A percentile compares a stretch with the other conserved stretches of the same genome.
Conservation (phyloP, 2,797 vertebrate genomes). For the Aplochiton taeniatus region DNA sequence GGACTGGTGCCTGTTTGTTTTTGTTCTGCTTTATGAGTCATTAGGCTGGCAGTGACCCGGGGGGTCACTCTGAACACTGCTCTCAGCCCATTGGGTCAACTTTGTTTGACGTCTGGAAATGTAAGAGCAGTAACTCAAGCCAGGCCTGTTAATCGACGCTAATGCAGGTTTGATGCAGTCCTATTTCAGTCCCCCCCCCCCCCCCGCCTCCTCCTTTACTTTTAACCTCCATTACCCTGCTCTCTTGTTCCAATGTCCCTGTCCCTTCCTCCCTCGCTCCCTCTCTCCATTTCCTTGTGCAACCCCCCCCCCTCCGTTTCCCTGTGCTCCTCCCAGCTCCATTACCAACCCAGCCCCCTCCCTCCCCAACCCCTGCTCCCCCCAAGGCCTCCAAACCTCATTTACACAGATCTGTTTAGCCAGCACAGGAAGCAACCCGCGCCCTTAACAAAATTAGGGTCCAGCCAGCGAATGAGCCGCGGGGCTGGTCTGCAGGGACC, state of each 20-base stretch:
- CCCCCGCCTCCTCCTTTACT: constrained; percentile 54
- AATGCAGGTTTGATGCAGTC: constrained; percentile 63
- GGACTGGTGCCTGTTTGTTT: constrained; percentile 61
- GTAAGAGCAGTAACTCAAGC: constrained; percentile 66
- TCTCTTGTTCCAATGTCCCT: constrained; percentile 3
- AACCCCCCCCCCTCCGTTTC: constrained; percentile 4
- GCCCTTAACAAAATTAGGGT: constrained; percentile 75
- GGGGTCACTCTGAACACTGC: constrained; percentile 63
- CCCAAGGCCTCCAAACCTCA: constrained; percentile 73
- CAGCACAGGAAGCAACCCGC: constrained; percentile 77
- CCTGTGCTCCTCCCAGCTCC: constrained; percentile 14
- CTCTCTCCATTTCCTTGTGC: constrained; percentile 15
- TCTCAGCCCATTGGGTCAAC: constrained; percentile 59
- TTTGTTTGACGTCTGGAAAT: constrained; percentile 73
- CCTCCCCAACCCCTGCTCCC: constrained; percentile 29
- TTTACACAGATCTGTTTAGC: constrained; percentile 79
- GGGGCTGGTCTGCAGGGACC: constrained; percentile 73
- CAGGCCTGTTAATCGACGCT: constrained; percentile 64
- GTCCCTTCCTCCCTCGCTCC: constrained; percentile 39
- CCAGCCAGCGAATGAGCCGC: constrained; percentile 72
- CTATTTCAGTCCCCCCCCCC: constrained; percentile 55
- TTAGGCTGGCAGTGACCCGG: constrained; percentile 56
- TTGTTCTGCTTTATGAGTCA: constrained; percentile 65
- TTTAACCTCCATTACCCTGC: constrained; percentile 67
- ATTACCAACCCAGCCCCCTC: constrained; percentile 23